Base-by-base conservation (phyloP, 2,888 invertebrate genomes). In the Muschampia plurimacula region DNA sequence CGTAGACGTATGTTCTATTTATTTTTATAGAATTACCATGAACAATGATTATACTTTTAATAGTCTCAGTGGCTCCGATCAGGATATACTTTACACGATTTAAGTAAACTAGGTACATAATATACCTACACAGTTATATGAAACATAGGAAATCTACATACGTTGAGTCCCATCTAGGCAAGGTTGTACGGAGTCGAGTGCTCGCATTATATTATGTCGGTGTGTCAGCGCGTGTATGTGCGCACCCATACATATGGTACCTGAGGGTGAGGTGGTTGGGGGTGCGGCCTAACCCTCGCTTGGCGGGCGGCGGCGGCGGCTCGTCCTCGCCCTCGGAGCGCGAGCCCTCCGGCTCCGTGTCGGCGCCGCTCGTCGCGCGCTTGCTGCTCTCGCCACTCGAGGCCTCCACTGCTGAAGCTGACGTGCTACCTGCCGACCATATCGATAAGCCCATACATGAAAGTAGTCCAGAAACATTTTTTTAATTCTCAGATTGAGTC, bases 221-320 rank as follows among this genome's bases (percentile, higher is more conserved):
- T 77, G 77, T 76, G 73, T 76, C 46, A 49, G 46, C 46, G 46
- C 46, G 46, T 49, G 46, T 74, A 77, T 78, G 78, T 55, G 57
- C 80, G 79, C 81, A 86, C 89, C 90, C 90, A 90, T 90, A 90
- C 89, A 89, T 90, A 89, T 89, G 89, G 87, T 83, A 97, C 97
- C 97, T 97, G 91, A 98, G 95, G 77, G 98, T 98, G 91, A 98
- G 96, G 95, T 98, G 98, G 96, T 98, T 98, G 86, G 98, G 98
- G 83, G 98, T 98, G 86, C 97, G 96, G 83, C 98, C 98, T 89
- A 98, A 95, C 83, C 97, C 96, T 92, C 95, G 94, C 92, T 95
- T 95, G 83, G 91, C 89, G 67, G 95, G 93, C 82, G 96, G 96
- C 86, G 90, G 95, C 83, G 96, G 96, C 86, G 96, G 97, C 75